These are phyloP conservation scores for Manacus vitellinus DNA, from an alignment of 2,113 vertebrate genomes.

Conservation along the genomic window DNA sequence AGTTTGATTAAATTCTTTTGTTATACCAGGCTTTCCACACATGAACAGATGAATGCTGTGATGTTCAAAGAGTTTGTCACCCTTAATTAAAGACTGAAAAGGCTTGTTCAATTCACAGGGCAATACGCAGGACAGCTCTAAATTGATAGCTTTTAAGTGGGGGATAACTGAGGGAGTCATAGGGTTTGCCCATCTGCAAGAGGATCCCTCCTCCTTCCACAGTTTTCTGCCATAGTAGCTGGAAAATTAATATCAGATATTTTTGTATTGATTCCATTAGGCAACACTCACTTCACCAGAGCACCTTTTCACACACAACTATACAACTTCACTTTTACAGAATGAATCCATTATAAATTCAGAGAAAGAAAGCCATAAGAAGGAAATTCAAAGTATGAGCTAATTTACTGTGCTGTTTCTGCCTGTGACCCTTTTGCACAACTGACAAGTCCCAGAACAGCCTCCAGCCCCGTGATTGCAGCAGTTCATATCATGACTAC, in stretches of 20 bases:
- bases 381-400: neutral
- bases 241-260: slow-evolving; percentile 61
- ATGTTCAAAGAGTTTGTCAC: slow-evolving; percentile 85
- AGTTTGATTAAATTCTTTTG: slow-evolving; percentile 87
- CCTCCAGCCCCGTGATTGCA: neutral
- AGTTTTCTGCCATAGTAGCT: slow-evolving; percentile 26
- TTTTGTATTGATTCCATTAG: slow-evolving; percentile 65
- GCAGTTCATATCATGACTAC: neutral
- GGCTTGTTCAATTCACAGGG: slow-evolving; percentile 76
- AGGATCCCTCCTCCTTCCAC: slow-evolving; percentile 43
- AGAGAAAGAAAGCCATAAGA: neutral
- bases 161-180: slow-evolving; percentile 62
- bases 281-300: slow-evolving; percentile 18
- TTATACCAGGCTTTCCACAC: slow-evolving; percentile 79
- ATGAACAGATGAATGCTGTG: slow-evolving; percentile 79
- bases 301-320: slow-evolving; percentile 14
- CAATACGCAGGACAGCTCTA: slow-evolving; percentile 76
- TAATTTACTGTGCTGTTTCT: neutral
- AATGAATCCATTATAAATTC: neutral
- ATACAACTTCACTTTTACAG: neutral
- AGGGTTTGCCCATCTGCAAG: slow-evolving; percentile 62
- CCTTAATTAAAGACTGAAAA: slow-evolving; percentile 85
- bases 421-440: neutral
- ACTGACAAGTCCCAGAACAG: neutral
- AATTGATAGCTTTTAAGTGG: slow-evolving; percentile 82